Percentiles rank a stretch among this genome's conserved stretches.
Conservation (phyloP, 1,140 invertebrate genomes). For the Orchesella cincta region DNA sequence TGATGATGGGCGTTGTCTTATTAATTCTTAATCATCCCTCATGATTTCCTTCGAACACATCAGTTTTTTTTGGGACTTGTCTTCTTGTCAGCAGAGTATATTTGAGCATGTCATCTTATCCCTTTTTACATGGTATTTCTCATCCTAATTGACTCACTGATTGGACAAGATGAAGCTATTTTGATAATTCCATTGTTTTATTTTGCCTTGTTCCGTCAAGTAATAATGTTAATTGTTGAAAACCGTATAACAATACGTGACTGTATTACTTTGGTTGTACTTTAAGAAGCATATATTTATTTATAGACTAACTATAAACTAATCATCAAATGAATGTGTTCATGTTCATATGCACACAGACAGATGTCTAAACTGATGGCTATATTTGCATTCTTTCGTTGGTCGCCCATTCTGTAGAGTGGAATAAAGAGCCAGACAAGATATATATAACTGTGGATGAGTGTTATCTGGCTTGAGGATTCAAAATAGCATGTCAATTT, state of each 20-base stretch:
- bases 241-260: too few species aligned
- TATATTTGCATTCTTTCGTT: too few species aligned
- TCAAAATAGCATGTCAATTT: too few species aligned
- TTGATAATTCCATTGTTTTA: neutral
- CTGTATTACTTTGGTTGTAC: neutral
- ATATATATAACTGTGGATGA: too few species aligned
- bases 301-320: too few species aligned
- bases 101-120: neutral
- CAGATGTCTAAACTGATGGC: too few species aligned
- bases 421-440: too few species aligned
- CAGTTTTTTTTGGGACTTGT: neutral
- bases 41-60: neutral
- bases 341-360: too few species aligned
- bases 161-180: neutral
- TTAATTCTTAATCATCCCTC: conserved; percentile 40
- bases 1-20: conserved; percentile 38
- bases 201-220: neutral
- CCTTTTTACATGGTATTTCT: neutral
- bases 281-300: neutral
- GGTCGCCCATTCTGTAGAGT: too few species aligned
- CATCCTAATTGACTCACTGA: neutral
- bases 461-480: too few species aligned
- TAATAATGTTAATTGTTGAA: neutral
- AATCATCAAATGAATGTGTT: too few species aligned
- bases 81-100: neutral